phyloP scores from a whole-genome alignment of 2,113 vertebrate genomes.

The Pogona vitticeps region DNA sequence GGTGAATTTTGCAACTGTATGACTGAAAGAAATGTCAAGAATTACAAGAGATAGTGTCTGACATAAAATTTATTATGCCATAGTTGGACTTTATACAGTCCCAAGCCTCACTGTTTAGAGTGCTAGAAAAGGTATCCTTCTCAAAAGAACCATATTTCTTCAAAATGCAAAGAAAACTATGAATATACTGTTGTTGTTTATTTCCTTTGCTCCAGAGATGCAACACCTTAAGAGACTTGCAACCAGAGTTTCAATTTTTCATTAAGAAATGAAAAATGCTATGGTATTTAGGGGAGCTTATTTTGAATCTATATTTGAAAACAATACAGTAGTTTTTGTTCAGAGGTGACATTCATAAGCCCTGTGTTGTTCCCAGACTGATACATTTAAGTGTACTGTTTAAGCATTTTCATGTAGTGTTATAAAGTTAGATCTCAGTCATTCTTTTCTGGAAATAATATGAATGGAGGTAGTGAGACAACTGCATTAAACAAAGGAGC shows the following conservation, averaged over 20 bases:
- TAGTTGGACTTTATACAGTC: background rate
- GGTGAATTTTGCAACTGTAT: background rate
- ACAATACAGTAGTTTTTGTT: background rate
- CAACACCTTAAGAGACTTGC: background rate
- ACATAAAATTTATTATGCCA: background rate
- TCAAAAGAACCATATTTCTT: background rate
- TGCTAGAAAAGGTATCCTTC: background rate
- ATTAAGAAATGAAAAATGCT: conserved; percentile 9
- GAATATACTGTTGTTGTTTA: background rate
- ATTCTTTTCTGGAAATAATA: background rate
- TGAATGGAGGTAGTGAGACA: background rate
- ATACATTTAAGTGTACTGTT: conserved; percentile 3
- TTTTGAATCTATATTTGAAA: background rate
- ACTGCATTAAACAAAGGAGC: background rate
- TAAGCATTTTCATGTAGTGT: background rate
- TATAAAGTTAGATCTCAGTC: background rate
- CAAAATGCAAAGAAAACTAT: background rate
- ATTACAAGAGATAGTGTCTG: background rate
- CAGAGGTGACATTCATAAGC: background rate
- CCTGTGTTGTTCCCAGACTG: background rate
- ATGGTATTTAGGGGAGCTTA: background rate
- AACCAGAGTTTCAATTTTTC: conserved; percentile 2
- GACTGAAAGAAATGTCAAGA: background rate
- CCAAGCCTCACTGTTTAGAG: background rate
- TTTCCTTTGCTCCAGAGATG: background rate